Evolutionary conservation across 2,797 vertebrate species (phyloP).

Genomic region (Podargus strigoides): DNA sequence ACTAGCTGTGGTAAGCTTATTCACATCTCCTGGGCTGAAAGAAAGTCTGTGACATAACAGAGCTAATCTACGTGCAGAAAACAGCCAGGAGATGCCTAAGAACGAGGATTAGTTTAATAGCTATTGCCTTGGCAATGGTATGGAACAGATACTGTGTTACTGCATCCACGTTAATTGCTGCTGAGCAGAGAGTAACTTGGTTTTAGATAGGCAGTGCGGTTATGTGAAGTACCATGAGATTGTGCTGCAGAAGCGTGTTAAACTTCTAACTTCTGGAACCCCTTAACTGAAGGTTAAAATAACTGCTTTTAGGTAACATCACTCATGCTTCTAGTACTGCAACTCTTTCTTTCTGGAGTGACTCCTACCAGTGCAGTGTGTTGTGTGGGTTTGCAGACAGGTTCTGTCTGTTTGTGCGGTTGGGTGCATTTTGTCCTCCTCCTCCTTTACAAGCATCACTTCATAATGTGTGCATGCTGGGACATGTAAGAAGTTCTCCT

Average conservation of each 20-base stretch:
- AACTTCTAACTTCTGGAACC: not conserved
- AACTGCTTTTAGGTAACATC: not conserved
- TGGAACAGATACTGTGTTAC: not conserved
- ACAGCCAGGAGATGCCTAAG: not conserved
- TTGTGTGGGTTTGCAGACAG: not conserved
- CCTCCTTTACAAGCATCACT: not conserved
- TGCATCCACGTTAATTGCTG: not conserved
- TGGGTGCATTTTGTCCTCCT: not conserved
- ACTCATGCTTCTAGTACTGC: not conserved
- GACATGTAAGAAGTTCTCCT: not conserved
- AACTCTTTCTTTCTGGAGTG: not conserved
- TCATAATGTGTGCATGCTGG: not conserved
- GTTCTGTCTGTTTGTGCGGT: conserved; percentile 21
- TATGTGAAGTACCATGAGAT: not conserved
- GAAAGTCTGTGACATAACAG: not conserved
- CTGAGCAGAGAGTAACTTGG: not conserved
- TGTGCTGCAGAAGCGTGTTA: not conserved
- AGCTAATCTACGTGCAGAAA: not conserved
- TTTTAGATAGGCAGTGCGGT: not conserved
- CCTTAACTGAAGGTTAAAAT: not conserved
- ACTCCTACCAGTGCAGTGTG: not conserved
- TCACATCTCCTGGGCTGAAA: not conserved
- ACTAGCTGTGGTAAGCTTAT: not conserved
- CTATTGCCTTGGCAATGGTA: not conserved
- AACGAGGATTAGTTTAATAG: not conserved